These are phyloP conservation scores for Cyanoramphus novaezelandiae DNA, from an alignment of 2,113 vertebrate genomes.

Conservation along the genomic window DNA sequence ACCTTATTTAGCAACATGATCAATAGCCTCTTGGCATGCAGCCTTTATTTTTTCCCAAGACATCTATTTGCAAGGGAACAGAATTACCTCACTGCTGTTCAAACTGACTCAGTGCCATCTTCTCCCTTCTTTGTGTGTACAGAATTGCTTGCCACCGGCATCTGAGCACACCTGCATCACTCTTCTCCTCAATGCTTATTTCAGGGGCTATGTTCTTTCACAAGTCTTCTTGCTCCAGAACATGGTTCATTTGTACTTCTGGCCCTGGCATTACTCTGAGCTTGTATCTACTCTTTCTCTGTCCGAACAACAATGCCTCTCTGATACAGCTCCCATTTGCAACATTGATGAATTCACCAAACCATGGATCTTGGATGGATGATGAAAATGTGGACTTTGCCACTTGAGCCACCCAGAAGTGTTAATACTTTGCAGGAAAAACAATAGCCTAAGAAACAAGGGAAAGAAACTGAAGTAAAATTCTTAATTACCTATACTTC, in stretches of 20 bases:
- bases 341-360: neutral
- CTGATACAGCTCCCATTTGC: neutral
- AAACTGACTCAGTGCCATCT: neutral
- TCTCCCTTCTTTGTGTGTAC: neutral
- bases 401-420: neutral
- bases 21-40: neutral
- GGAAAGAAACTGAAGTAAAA: neutral
- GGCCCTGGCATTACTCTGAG: neutral
- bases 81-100: neutral
- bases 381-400: neutral
- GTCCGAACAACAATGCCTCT: neutral
- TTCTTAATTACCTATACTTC: neutral
- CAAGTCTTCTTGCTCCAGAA: neutral
- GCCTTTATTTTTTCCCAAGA: neutral
- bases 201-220: fast-evolving
- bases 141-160: neutral
- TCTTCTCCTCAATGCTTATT: neutral
- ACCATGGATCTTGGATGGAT: neutral
- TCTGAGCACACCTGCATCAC: neutral
- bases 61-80: neutral
- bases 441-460: neutral
- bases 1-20: neutral
- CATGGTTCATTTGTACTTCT: neutral
- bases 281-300: neutral
- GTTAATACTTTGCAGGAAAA: neutral